phyloP scores from a whole-genome alignment of 2,113 vertebrate genomes.

The Ammodytes dubius region DNA sequence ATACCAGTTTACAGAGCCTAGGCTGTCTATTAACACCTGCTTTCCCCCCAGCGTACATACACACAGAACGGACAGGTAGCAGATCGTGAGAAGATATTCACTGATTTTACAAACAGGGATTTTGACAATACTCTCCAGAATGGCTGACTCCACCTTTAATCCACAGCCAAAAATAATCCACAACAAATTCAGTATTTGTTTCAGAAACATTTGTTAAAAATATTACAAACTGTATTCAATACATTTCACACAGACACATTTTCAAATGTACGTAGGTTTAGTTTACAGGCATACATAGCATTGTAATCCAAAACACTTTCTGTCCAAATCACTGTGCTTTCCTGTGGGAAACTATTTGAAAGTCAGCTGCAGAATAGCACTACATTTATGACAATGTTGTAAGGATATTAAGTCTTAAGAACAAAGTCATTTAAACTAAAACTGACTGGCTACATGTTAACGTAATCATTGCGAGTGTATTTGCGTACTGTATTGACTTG shows the following conservation, averaged over 20 bases:
- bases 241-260: background rate
- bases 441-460: background rate
- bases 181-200: background rate
- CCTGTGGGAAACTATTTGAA: slow-evolving; percentile 29
- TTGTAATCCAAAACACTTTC: slow-evolving; percentile 15
- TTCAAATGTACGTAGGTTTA: too few relatives aligned
- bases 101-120: too few relatives aligned
- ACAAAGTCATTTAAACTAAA: background rate
- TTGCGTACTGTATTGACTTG: background rate
- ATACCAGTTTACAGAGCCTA: too few relatives aligned
- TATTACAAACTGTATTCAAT: background rate
- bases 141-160: background rate
- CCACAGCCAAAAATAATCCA: too few relatives aligned
- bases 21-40: too few relatives aligned
- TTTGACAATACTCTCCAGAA: too few relatives aligned
- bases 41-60: too few relatives aligned
- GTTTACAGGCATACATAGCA: too few relatives aligned
- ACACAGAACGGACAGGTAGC: too few relatives aligned
- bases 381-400: background rate
- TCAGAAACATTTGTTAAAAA: background rate
- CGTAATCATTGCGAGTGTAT: background rate
- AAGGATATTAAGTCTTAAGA: slow-evolving; percentile 1
- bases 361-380: background rate
- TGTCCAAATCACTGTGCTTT: background rate
- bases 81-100: too few relatives aligned